Evolutionary conservation across 2,113 vertebrate species (phyloP).

Genomic region (Syngnathus typhle): DNA sequence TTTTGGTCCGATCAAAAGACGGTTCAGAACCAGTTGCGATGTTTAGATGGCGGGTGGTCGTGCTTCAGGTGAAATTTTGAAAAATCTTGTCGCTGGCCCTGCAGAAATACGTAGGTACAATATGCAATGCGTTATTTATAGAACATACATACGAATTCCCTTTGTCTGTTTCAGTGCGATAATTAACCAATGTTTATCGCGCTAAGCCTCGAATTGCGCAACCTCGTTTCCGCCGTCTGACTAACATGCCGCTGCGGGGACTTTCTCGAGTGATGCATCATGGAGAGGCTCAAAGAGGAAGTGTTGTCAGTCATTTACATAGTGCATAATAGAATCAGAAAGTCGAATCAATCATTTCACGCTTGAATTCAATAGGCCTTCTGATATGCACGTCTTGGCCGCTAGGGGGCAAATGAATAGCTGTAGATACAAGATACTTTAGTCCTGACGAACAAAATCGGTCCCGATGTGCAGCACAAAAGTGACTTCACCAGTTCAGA

Average conservation of each 20-base stretch:
- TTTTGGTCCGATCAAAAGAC: background rate
- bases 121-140: background rate
- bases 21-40: too few relatives aligned
- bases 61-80: background rate
- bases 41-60: background rate
- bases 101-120: background rate
- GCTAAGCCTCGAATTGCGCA: background rate
- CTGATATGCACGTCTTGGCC: background rate
- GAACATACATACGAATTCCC: background rate
- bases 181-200: background rate
- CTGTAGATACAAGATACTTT: background rate
- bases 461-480: background rate
- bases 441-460: too few relatives aligned
- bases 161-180: background rate
- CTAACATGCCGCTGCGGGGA: background rate
- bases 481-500: background rate
- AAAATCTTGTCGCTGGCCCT: background rate
- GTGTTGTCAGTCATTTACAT: background rate
- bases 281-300: background rate
- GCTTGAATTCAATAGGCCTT: background rate
- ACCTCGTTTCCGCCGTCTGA: slow-evolving; percentile 1
- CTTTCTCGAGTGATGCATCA: background rate
- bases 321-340: background rate
- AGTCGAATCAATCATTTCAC: background rate
- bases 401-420: background rate